A percentile compares a stretch with the other conserved stretches of the same genome.
These are phyloP conservation scores for Amphipoea oculea DNA, from an alignment of 2,888 invertebrate species.

Conservation along the genomic window DNA sequence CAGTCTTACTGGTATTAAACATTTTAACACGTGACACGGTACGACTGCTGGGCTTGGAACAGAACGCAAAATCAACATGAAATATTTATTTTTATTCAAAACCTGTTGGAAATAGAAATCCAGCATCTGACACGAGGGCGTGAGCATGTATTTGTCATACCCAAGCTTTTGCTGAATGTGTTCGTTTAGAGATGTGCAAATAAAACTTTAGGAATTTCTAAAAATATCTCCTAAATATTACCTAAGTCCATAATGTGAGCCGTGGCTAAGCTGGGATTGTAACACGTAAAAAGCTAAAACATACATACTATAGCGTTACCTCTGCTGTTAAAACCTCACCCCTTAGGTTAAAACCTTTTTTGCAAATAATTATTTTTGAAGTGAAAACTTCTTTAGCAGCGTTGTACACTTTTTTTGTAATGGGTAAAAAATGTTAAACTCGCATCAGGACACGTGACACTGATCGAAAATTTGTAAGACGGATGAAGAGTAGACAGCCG, in stretches of 20 bases:
- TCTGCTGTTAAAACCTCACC: no score
- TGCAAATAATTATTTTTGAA: no score
- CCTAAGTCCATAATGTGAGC: slow-evolving; percentile 12
- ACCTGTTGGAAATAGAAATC: slow-evolving; percentile 34
- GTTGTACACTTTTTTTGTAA: no score
- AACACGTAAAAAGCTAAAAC: slow-evolving; percentile 13
- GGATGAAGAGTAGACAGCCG: no score
- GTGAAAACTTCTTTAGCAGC: no score
- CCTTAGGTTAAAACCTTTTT: no score
- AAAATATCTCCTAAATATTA: slow-evolving; percentile 22
- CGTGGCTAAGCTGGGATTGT: slow-evolving; percentile 5
- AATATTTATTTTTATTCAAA: slow-evolving; percentile 39
- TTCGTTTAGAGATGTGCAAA: slow-evolving; percentile 35
- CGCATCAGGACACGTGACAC: no score
- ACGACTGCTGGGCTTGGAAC: neutral
- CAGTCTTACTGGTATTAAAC: neutral
- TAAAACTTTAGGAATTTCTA: slow-evolving; percentile 4
- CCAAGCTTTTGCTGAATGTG: slow-evolving; percentile 27
- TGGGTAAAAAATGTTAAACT: no score
- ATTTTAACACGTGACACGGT: slow-evolving; percentile 11
- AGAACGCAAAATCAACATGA: slow-evolving; percentile 7
- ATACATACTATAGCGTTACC: neutral
- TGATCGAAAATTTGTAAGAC: no score
- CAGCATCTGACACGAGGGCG: slow-evolving; percentile 24
- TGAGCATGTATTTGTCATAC: slow-evolving; percentile 39